Evolutionary conservation across 2,888 invertebrate species (phyloP).

Genomic region (Monopis laevigella): DNA sequence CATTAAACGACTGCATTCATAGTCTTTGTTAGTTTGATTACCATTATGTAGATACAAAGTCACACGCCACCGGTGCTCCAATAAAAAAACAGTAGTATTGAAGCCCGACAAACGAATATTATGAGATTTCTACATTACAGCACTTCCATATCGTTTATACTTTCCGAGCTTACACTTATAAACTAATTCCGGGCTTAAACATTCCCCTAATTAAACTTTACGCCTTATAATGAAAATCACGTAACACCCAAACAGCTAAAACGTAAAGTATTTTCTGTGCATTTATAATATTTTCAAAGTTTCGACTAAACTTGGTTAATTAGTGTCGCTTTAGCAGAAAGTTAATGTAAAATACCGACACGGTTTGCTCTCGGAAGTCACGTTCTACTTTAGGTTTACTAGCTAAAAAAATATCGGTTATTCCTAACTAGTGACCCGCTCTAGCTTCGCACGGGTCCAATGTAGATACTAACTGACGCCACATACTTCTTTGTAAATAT

Average conservation of each 20-base stretch:
- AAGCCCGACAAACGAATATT: no score
- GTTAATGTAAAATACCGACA: conserved; percentile 44
- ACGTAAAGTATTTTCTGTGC: conserved; percentile 41
- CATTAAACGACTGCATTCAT: no score
- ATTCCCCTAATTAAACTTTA: no score
- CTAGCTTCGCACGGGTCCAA: background rate
- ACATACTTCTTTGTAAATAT: background rate
- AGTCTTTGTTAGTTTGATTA: no score
- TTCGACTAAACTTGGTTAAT: conserved; percentile 40
- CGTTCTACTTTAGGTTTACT: conserved; percentile 24
- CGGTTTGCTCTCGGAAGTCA: conserved; percentile 39
- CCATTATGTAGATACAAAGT: no score
- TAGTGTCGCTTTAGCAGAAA: conserved; percentile 45
- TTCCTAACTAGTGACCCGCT: background rate
- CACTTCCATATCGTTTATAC: no score
- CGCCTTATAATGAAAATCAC: conserved; percentile 1
- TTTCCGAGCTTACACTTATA: no score
- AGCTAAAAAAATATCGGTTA: no score
- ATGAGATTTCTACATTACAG: no score
- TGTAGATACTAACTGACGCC: background rate
- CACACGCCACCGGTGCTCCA: no score
- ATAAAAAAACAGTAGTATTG: no score
- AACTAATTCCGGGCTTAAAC: no score
- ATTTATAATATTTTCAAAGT: conserved; percentile 48
- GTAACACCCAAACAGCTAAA: conserved; percentile 1